Evolutionary conservation across 2,797 vertebrate genomes (phyloP), one percentile per base, ranked within the genome.

Genomic region (Cyprinodon diabolis): DNA sequence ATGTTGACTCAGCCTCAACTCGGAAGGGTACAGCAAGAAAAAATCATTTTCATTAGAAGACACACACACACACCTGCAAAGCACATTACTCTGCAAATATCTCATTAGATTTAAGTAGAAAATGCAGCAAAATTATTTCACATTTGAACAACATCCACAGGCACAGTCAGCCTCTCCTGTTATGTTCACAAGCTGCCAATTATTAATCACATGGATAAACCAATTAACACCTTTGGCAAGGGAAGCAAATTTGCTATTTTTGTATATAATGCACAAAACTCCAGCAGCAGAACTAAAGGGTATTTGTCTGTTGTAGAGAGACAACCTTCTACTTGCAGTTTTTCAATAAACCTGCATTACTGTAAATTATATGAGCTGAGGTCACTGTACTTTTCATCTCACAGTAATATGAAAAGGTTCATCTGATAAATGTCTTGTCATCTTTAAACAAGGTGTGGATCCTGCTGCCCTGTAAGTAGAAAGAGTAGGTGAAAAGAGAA

Each of bases 341-440:
- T 75, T 75, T 80, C 55, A 76, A 73, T 85, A 80, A 81, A 77
- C 77, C 76, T 40, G 71, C 77, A 76, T 71, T 66, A 72, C 21
- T 60, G 30, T 52, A 43, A 30, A 56, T 69, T 69, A 43, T 45
- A 69, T 14, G 23, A 37, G 67, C 49, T 51, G 77, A 85, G 78
- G 76, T 69, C 70, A 77, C 48, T 9, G 51, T 45, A 12, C 63
- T 75, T 74, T 77, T 81, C 75, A 73, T 80, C 82, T 51, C 19
- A 75, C 52, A 40, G 69, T 70, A 67, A 83, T 45, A 79, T 72
- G 77, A 84, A 83, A 78, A 63, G 73, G 75, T 74, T 76, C 40
- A 19, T 73, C 62, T 85, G 80, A 90, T 86, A 65, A 76, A 90
- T 87, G 79, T 73, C 70, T 83, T 81, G 73, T 80, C 75, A 79